These are phyloP conservation scores for Drosophila crucigera DNA, from an alignment of 2,888 invertebrate species.

Conservation along the genomic window DNA sequence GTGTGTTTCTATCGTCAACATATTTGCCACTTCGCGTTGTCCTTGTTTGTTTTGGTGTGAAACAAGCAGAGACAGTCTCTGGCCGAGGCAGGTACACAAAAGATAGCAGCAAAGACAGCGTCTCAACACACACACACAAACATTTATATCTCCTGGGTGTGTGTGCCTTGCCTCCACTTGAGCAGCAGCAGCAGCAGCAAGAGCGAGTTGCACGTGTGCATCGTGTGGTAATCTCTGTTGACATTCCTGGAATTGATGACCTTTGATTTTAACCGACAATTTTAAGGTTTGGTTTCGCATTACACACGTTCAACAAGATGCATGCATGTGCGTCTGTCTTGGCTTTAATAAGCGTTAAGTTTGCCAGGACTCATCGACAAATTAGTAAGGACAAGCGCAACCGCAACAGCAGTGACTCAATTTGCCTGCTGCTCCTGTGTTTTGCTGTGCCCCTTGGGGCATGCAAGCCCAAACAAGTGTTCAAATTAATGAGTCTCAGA, in stretches of 20 bases:
- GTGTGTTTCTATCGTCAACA: slow-evolving; percentile 46
- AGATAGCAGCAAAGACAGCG: slow-evolving; percentile 12
- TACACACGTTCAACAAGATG: slow-evolving; percentile 54
- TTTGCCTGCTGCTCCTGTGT: slow-evolving; percentile 50
- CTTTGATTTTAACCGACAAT: slow-evolving; percentile 73
- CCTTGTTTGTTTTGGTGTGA: slow-evolving; percentile 78
- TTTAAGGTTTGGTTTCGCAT: slow-evolving; percentile 70
- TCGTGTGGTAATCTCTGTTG: slow-evolving; percentile 83
- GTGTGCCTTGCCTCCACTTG: slow-evolving; percentile 57
- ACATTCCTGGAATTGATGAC: slow-evolving; percentile 81
- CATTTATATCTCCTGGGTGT: slow-evolving; percentile 5
- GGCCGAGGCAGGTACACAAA: slow-evolving; percentile 56
- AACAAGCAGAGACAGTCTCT: slow-evolving; percentile 30
- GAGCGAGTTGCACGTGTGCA: slow-evolving; percentile 81
- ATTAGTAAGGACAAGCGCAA: slow-evolving; percentile 48
- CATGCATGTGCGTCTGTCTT: slow-evolving; percentile 27
- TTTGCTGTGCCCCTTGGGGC: slow-evolving; percentile 24
- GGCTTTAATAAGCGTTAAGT: slow-evolving; percentile 78
- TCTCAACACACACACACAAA: not conserved
- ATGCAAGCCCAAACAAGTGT: slow-evolving; percentile 64
- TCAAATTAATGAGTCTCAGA: slow-evolving; percentile 77
- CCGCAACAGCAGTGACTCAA: slow-evolving; percentile 57
- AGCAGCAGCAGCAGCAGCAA: slow-evolving; percentile 18
- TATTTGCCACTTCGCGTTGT: slow-evolving; percentile 58
- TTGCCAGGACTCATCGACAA: slow-evolving; percentile 59